Base-by-base conservation (phyloP, 2,797 vertebrate genomes). In the Anguilla anguilla region DNA sequence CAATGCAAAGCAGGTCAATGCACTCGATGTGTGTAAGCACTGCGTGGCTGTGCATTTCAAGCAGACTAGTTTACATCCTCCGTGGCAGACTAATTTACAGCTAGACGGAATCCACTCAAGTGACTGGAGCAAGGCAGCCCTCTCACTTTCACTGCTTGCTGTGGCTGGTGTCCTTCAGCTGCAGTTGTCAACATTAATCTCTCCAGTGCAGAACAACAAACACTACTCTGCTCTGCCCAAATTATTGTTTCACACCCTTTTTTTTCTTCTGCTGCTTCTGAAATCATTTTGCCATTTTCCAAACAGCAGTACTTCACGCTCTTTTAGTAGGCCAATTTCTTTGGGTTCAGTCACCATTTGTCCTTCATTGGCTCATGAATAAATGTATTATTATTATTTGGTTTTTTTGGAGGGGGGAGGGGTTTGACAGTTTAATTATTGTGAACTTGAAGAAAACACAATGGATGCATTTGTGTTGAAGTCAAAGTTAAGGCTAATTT, bases 31-130 rank as follows among this genome's bases (percentile, higher is more conserved):
- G 39, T n/a, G 17, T 25, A 82, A 51, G 67, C 67, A 13, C n/a
- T 35, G 67, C 67, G 31, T 31, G 67, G 67, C 1, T 31, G n/a
- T 82, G 39, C 77, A 46, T 13, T 67, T 39, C 13, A 43, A 25
- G 79, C 15, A 81, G 72, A 81, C 51, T 81, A 31, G 72, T 86
- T 86, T 86, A 53, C 72, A n/a, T 43, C 64, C 85, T 72, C 43
- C 67, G 7, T 53, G 46, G 67, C 85, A 72, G 64, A 49, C 55
- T 82, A 43, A 86, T 64, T 82, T 82, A 86, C 74, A 28, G 86
- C 86, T 81, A 81, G 46, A 19, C 15, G 64, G 85, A 64, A 72
- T 7, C 28, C 31, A 59, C 39, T 72, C 85, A 86, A 86, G 64
- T 72, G 61, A 74, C 39, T 25, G 39, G 28, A 31, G 64, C 85